Conservation (phyloP, 2,797 vertebrate species). For the Sebastes elongatus region DNA sequence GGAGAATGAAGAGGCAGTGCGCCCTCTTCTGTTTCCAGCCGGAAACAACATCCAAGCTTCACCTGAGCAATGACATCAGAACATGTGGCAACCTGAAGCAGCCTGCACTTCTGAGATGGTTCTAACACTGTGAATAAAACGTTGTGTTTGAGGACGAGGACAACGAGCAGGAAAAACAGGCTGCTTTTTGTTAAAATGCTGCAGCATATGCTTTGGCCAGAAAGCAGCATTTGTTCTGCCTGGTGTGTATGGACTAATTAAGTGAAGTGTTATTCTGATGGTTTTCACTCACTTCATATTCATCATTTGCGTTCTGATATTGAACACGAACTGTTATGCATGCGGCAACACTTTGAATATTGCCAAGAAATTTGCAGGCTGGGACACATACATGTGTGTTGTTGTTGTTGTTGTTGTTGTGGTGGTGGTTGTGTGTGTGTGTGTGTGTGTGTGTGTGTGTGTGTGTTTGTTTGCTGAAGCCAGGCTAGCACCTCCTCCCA, state of each 20-base stretch:
- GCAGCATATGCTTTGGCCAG: conserved; percentile 68
- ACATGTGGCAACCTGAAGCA: neutral
- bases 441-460: neutral
- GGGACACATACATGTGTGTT: conserved; percentile 63
- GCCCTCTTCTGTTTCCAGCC: conserved; percentile 69
- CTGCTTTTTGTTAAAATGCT: conserved; percentile 48
- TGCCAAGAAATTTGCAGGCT: conserved; percentile 82
- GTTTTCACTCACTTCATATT: conserved; percentile 83
- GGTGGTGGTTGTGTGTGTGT: neutral
- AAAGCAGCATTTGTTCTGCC: conserved; percentile 79
- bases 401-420: conserved; percentile 6
- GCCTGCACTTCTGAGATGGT: neutral
- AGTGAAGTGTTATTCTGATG: conserved; percentile 83
- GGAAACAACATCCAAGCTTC: conserved; percentile 21
- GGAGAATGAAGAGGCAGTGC: conserved; percentile 49
- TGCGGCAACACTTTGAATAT: conserved; percentile 82
- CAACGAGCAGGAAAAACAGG: conserved; percentile 24
- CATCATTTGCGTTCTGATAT: conserved; percentile 80
- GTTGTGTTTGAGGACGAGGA: neutral
- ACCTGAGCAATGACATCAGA: conserved; percentile 36
- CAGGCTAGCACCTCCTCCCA: conserved; percentile 49
- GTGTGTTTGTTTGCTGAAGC: conserved; percentile 9
- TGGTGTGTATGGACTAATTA: conserved; percentile 82
- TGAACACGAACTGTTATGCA: conserved; percentile 81
- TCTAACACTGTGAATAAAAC: neutral